phyloP scores from a whole-genome alignment of 2,113 vertebrate species.

The Fregetta grallaria region DNA sequence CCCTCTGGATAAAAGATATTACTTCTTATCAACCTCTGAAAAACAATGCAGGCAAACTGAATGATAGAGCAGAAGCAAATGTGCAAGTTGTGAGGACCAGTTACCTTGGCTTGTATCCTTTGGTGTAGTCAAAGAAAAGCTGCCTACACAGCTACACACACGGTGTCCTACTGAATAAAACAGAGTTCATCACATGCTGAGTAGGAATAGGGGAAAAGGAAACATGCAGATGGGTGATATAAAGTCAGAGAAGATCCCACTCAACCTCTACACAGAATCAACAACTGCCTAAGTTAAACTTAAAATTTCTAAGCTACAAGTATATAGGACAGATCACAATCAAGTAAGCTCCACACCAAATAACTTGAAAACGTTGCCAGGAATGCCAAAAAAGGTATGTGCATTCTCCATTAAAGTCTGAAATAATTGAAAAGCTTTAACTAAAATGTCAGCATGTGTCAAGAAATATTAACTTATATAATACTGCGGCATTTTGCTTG shows the following conservation, averaged over 20 bases:
- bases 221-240: background rate
- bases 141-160: background rate
- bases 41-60: background rate
- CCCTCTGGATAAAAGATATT: background rate
- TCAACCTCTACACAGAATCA: background rate
- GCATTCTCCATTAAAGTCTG: background rate
- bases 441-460: conserved; percentile 13
- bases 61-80: background rate
- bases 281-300: background rate
- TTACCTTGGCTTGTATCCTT: background rate
- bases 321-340: background rate
- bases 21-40: background rate
- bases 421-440: conserved; percentile 34
- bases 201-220: background rate
- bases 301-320: background rate
- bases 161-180: background rate
- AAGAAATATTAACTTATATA: conserved; percentile 43
- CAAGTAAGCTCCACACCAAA: background rate
- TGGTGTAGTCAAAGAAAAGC: background rate
- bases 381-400: background rate
- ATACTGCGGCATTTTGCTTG: background rate
- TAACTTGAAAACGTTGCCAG: background rate
- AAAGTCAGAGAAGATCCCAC: background rate
- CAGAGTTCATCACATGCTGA: background rate
- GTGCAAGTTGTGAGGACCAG: background rate